Base-by-base conservation (phyloP, 1,140 invertebrate genomes). In the Melitaea cinxia region DNA sequence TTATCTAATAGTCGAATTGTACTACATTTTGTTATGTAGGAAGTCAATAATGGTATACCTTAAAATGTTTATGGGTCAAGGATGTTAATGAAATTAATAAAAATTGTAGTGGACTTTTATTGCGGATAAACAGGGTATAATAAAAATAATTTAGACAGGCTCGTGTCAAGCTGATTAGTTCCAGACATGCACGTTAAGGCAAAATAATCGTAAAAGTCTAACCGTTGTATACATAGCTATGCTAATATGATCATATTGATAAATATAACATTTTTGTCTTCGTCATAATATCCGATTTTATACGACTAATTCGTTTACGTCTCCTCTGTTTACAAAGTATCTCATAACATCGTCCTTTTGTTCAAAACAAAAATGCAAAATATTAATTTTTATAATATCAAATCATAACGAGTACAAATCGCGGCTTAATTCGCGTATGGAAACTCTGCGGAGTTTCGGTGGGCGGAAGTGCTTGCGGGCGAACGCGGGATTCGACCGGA, bases 401-500 rank as follows among this genome's bases (percentile, higher is more conserved):
- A 53, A 61, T 53, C 7, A 15, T 52, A 61, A 61, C 47, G 47
- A 61, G 47, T 24, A 28, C 50, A 47, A 58, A 58, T 58, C 56
- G 39, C 56, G 26, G 56, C 39, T 42, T 49, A 45, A 54, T 55
- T 55, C 57, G 56, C 59, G 49, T 49, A 66, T 60, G 50, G 50
- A 60, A 60, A 55, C 62, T 50, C 15, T 23, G 35, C 35, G n/a
- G 77, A 81, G 75, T 80, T 85, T 81, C 75, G 71, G 65, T 77
- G 80, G 75, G 79, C 83, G 84, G 82, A 88, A 84, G 76, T 78
- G 80, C 78, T 80, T 80, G 78, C 69, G 78, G 82, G 75, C 60
- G 60, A 67, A 68, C 80, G 79, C 80, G 77, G 83, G 81, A 85
- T 83, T 83, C 80, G 84, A 87, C 86, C 86, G 86, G 86, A 89